These are phyloP conservation scores for Poecilia wingei DNA, from an alignment of 2,797 vertebrate genomes.

Conservation along the genomic window DNA sequence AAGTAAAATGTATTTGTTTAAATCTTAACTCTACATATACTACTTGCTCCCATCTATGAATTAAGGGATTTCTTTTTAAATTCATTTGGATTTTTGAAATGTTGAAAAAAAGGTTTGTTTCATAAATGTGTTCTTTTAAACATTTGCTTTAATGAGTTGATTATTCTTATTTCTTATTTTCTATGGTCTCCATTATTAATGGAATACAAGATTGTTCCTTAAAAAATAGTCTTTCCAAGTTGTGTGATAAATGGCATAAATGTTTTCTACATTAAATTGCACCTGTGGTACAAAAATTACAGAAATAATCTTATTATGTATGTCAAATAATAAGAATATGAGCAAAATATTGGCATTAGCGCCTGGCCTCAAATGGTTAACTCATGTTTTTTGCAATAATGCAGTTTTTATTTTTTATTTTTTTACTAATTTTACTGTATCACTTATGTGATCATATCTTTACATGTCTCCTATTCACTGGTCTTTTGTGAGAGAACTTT, in stretches of 20 bases:
- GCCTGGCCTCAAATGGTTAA: not conserved
- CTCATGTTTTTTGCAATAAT: no score
- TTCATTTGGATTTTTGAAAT: not conserved
- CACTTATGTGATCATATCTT: not conserved
- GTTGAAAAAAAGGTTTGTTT: not conserved
- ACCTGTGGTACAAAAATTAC: not conserved
- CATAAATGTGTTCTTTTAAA: not conserved
- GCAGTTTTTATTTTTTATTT: not conserved
- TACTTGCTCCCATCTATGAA: not conserved
- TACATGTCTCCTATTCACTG: not conserved
- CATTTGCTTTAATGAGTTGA: not conserved
- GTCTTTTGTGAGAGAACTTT: not conserved
- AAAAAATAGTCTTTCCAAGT: not conserved
- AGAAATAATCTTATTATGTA: not conserved
- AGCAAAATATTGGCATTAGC: not conserved
- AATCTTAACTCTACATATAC: not conserved
- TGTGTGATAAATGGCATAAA: not conserved
- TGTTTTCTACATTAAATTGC: not conserved
- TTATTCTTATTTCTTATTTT: not conserved
- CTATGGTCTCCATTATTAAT: not conserved
- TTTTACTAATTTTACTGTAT: not conserved
- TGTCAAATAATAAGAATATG: not conserved
- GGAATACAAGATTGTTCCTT: not conserved
- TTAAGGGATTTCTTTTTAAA: not conserved
- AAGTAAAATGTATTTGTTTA: not conserved